Conservation (phyloP, 2,888 invertebrate genomes). For the Trichogramma evanescens region DNA sequence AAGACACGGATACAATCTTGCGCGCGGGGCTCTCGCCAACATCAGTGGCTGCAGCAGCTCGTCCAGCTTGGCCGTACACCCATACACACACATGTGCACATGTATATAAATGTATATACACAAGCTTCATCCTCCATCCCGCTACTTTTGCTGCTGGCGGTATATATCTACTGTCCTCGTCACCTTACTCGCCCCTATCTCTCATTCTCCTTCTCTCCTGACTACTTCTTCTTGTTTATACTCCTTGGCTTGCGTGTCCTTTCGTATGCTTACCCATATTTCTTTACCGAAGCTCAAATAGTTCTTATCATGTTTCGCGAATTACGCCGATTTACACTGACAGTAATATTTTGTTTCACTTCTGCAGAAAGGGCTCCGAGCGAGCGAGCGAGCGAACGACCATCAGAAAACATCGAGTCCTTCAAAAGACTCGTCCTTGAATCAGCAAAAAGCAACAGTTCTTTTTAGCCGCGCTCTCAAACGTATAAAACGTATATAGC, state of each 20-base stretch:
- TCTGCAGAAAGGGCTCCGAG: no score
- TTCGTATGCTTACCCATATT: constrained; percentile 16
- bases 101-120: no score
- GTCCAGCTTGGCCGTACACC: constrained; percentile 30
- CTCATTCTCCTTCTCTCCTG: constrained; percentile 3
- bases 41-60: constrained; percentile 36
- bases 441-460: no score
- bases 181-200: constrained; percentile 8
- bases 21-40: constrained; percentile 34
- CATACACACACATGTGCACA: no score
- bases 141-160: background rate
- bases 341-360: constrained; percentile 12
- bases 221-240: constrained; percentile 2
- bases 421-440: no score
- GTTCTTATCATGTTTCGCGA: constrained; percentile 21
- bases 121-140: constrained; percentile 34
- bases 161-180: constrained; percentile 21
- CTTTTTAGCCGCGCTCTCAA: no score
- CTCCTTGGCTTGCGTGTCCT: constrained; percentile 12
- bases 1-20: constrained; percentile 47
- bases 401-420: no score
- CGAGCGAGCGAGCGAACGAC: no score
- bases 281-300: constrained; percentile 15
- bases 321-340: constrained; percentile 20
- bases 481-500: no score